Base-by-base conservation (phyloP, 2,888 invertebrate genomes). In the Masnerella sp. region DNA sequence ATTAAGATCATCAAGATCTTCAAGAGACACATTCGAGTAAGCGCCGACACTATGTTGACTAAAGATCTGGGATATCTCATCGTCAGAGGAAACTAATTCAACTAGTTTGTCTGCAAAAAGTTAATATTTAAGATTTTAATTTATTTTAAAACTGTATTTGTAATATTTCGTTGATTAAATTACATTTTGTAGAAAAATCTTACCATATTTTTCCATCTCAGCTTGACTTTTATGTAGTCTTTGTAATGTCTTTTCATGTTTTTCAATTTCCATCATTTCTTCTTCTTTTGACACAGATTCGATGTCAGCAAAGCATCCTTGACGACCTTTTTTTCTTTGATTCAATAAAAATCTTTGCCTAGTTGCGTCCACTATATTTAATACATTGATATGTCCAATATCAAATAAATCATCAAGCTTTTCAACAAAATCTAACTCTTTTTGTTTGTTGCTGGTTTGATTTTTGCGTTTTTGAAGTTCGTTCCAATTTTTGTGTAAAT, bases 401-500 rank as follows among this genome's bases (percentile, higher is more conserved):
- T 38, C 38, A 38, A 38, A 38, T 14, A 38, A 38, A 38, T 38
- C 38, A 38, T 38, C 38, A 38, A 38, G 38, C 38, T 11, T 38
- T 14, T 11, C 38, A 11, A 14, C 15, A 14, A 38, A 38, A 3
- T 38, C 38, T 11, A 14, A 11, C 9, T 38, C 38, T 38, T 38
- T 38, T 4, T 14, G 12, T 38, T 38, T 11, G 15, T 38, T 38
- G 12, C 14, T 14, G 8, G 15, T 2, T 38, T 38, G 5, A 14
- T 14, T 9, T 14, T 14, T 38, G 2, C 15, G 12, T 38, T 38
- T 38, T 14, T 11, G 14, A 2, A 38, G 14, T 14, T 11, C 38
- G 15, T 38, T 15, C 38, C 38, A 38, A 14, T 38, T 14, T 9
- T 38, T 38, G 15, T 38, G 15, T 14, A 38, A 14, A 14, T 38